Evolutionary conservation across 2,113 vertebrate species (phyloP).

Genomic region (Rhizomys pruinosus): DNA sequence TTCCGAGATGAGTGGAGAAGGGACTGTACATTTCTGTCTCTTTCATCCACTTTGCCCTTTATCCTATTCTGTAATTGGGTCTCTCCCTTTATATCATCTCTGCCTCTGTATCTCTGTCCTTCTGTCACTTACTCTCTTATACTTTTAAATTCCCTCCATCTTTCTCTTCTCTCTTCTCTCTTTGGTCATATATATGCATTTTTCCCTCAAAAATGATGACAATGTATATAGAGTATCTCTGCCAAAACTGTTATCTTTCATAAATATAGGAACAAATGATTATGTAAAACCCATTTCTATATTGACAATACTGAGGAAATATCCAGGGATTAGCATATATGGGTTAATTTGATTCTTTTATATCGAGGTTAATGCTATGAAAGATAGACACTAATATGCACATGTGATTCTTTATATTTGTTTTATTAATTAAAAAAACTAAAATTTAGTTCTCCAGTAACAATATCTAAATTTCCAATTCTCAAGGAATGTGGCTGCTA

Average conservation of each 20-base stretch:
- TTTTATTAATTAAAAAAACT: neutral
- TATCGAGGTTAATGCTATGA: neutral
- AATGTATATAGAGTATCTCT: too few species aligned
- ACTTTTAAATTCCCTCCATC: rapidly evolving
- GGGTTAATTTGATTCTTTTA: neutral
- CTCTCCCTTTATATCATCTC: neutral
- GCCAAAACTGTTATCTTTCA: neutral
- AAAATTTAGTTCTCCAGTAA: neutral
- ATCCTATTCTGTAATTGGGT: neutral
- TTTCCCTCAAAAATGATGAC: neutral
- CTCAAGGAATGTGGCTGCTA: neutral
- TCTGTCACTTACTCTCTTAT: neutral
- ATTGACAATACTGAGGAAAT: neutral
- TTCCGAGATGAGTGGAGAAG: too few species aligned
- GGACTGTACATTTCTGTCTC: too few species aligned
- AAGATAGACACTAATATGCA: neutral
- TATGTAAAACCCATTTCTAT: neutral
- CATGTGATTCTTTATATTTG: neutral
- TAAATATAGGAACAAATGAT: neutral
- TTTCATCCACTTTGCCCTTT: neutral
- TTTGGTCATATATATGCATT: neutral
- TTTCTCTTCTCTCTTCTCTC: neutral
- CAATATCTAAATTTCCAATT: slow-evolving; percentile 8
- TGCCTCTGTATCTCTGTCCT: neutral
- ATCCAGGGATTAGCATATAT: neutral